These are phyloP conservation scores for Coecobrya sp. DNA, from an alignment of 2,888 invertebrate species.

Conservation along the genomic window DNA sequence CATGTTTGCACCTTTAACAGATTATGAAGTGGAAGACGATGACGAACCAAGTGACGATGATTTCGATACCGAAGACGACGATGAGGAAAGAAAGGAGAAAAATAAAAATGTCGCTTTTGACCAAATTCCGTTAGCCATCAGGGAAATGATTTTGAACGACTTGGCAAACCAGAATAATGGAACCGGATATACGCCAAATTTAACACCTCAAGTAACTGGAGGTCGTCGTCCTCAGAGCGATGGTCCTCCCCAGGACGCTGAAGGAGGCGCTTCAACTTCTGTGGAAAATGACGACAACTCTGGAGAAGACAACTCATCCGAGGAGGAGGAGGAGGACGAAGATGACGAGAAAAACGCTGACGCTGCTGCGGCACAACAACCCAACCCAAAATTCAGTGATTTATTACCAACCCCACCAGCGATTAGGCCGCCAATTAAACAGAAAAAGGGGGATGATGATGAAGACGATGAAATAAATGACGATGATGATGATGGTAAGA, in stretches of 20 bases:
- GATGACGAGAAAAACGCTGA: slow-evolving; percentile 25
- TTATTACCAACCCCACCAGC: slow-evolving; percentile 40
- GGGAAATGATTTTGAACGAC: slow-evolving; percentile 78
- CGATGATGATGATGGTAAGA: neutral
- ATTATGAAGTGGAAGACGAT: slow-evolving; percentile 37
- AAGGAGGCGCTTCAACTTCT: neutral
- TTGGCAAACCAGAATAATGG: slow-evolving; percentile 72
- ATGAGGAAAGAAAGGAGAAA: neutral
- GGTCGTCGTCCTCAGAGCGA: neutral
- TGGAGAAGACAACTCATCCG: slow-evolving; percentile 61
- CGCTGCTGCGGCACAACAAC: too few species aligned
- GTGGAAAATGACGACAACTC: slow-evolving; percentile 31
- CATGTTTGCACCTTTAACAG: neutral
- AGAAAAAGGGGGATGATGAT: slow-evolving; percentile 67
- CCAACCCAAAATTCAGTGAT: neutral
- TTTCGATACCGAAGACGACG: neutral
- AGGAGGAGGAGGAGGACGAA: slow-evolving; percentile 61
- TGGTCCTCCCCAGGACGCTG: too few species aligned
- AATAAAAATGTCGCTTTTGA: slow-evolving; percentile 19
- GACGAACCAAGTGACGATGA: neutral
- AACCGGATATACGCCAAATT: slow-evolving; percentile 54
- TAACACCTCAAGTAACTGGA: slow-evolving; percentile 63
- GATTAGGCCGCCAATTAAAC: neutral
- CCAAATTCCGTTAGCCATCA: slow-evolving; percentile 64
- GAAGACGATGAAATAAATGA: slow-evolving; percentile 60